phyloP scores from a whole-genome alignment of 2,888 invertebrate genomes.

The Epirrhoe alternata region DNA sequence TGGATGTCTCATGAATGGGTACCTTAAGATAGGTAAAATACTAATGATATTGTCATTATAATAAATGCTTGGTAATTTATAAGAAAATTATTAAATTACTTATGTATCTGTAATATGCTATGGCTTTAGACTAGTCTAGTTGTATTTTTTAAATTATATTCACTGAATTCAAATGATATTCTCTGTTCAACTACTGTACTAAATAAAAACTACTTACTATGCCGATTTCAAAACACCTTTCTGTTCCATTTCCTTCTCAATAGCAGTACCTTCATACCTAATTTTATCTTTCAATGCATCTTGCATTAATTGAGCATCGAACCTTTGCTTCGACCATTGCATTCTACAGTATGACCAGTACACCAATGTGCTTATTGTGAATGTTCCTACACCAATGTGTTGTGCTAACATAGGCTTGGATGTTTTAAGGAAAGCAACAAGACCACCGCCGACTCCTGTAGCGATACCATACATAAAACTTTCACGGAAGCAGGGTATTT shows the following conservation, averaged over 20 bases:
- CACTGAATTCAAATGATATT: not conserved
- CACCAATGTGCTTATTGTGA: constrained; percentile 86
- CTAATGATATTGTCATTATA: not conserved
- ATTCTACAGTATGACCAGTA: constrained; percentile 91
- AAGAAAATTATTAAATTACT: too few species aligned
- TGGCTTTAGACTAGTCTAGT: not conserved
- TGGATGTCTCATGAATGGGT: too few species aligned
- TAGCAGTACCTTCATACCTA: constrained; percentile 86
- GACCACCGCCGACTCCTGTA: constrained; percentile 88
- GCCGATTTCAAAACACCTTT: constrained; percentile 74
- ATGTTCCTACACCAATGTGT: constrained; percentile 88
- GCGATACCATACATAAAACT: constrained; percentile 91
- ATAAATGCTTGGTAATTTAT: too few species aligned
- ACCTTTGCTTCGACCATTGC: constrained; percentile 87
- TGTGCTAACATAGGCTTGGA: constrained; percentile 87
- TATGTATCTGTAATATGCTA: too few species aligned
- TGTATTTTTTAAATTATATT: not conserved
- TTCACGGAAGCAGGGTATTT: constrained; percentile 92
- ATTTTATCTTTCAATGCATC: constrained; percentile 86
- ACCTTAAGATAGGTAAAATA: not conserved
- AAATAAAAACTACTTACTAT: constrained; percentile 41
- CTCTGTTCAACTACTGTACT: not conserved
- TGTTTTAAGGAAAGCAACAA: constrained; percentile 89
- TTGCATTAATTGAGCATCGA: constrained; percentile 87
- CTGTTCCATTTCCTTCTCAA: constrained; percentile 78